Percentiles rank a stretch among this genome's conserved stretches.
Evolutionary conservation across 2,113 vertebrate genomes (phyloP).

Genomic region (Carettochelys insculpta): DNA sequence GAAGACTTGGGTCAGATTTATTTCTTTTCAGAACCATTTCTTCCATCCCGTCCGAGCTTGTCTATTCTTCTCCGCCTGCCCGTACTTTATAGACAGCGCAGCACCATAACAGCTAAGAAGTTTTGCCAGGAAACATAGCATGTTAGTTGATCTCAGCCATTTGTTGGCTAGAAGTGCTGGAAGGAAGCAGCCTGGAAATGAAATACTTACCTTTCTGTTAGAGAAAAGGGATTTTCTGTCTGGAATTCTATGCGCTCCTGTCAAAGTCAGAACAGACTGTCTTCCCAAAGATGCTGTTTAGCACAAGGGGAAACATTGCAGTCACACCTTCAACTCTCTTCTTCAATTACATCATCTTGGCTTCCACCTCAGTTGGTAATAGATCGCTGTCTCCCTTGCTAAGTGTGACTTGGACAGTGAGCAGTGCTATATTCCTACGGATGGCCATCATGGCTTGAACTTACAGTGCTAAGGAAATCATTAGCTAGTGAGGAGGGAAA

Average conservation of each 20-base stretch:
- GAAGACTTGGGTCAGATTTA: neutral
- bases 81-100: neutral
- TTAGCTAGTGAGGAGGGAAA: neutral
- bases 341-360: neutral
- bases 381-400: neutral
- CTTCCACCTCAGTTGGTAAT: neutral
- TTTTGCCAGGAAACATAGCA: neutral
- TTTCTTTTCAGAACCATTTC: neutral
- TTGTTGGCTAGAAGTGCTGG: neutral
- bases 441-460: neutral
- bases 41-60: neutral
- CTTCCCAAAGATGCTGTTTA: constrained; percentile 33
- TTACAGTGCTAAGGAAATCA: constrained; percentile 20
- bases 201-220: neutral
- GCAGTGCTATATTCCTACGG: neutral
- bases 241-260: neutral
- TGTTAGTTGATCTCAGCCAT: neutral
- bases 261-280: neutral
- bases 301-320: neutral
- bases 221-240: constrained; percentile 29
- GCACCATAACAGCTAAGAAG: neutral
- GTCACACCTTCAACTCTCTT: neutral
- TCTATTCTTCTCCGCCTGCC: neutral
- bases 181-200: constrained; percentile 7
- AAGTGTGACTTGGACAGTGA: neutral